phyloP scores from a whole-genome alignment of 2,888 invertebrate species.

The Diarsia brunnea region DNA sequence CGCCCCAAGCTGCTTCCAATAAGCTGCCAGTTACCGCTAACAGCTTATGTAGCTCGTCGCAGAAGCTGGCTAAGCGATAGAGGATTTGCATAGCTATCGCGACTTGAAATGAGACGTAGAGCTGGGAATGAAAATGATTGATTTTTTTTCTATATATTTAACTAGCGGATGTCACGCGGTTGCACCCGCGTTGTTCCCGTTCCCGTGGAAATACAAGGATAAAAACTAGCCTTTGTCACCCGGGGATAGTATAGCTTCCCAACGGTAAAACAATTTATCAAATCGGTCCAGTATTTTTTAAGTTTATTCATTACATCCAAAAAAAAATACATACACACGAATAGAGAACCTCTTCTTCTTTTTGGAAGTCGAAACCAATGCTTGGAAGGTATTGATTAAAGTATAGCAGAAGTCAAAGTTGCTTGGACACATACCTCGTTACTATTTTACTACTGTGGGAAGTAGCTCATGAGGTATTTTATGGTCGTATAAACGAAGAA shows the following conservation, averaged over 20 bases:
- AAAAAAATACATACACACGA: no score
- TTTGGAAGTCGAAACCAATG: no score
- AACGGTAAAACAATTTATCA: no score
- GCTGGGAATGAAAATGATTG: slow-evolving; percentile 22
- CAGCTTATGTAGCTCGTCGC: slow-evolving; percentile 62
- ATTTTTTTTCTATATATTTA: neutral
- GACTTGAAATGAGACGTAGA: slow-evolving; percentile 33
- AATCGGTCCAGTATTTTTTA: no score
- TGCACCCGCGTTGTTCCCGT: no score
- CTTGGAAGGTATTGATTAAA: neutral
- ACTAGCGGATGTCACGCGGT: no score
- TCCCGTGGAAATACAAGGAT: no score
- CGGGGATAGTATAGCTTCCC: no score
- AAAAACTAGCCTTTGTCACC: no score
- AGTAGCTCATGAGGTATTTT: slow-evolving; percentile 13
- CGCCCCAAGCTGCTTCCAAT: slow-evolving; percentile 51
- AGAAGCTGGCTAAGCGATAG: slow-evolving; percentile 53
- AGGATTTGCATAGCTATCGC: slow-evolving; percentile 58
- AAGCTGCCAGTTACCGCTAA: slow-evolving; percentile 63
- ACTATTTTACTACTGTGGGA: slow-evolving; percentile 20
- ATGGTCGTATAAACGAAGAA: slow-evolving; percentile 16
- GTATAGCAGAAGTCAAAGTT: neutral
- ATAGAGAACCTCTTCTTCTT: no score
- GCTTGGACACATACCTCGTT: neutral
- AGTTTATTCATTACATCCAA: no score